phyloP scores from a whole-genome alignment of 2,113 vertebrate species.

The Tragelaphus imberbis region DNA sequence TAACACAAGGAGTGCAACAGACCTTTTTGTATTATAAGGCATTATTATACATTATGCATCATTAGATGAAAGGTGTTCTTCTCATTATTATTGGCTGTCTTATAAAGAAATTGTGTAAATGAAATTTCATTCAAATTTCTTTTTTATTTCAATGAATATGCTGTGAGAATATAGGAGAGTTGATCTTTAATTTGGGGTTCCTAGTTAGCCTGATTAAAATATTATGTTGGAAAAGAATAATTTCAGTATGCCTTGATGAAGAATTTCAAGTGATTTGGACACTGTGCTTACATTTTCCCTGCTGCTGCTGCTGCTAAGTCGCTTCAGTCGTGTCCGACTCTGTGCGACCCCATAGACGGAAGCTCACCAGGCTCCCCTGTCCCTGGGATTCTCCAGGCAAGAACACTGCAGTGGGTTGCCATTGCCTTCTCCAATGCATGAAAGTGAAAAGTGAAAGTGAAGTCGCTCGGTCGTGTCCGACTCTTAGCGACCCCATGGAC shows the following conservation, averaged over 20 bases:
- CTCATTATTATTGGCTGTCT: neutral
- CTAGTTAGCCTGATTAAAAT: neutral
- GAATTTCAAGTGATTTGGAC: neutral
- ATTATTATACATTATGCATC: neutral
- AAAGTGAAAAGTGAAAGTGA: too few species aligned
- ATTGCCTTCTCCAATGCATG: too few species aligned
- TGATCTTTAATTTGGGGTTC: neutral
- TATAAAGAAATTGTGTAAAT: neutral
- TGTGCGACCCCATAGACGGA: too few species aligned
- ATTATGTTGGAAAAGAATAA: neutral
- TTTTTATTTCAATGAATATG: conserved; percentile 3
- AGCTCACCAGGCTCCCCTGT: too few species aligned
- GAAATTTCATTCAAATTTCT: neutral
- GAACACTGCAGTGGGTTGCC: too few species aligned
- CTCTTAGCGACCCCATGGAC: too few species aligned
- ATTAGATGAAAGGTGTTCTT: neutral
- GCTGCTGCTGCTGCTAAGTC: too few species aligned
- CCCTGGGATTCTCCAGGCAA: too few species aligned
- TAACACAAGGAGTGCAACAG: neutral
- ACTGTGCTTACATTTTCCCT: neutral
- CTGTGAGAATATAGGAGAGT: neutral
- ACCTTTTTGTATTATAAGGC: neutral
- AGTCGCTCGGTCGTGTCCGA: too few species aligned
- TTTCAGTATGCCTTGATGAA: neutral
- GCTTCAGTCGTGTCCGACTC: too few species aligned